These are phyloP conservation scores for Bombus ignitus DNA, from an alignment of 1,140 invertebrate genomes.

Conservation along the genomic window DNA sequence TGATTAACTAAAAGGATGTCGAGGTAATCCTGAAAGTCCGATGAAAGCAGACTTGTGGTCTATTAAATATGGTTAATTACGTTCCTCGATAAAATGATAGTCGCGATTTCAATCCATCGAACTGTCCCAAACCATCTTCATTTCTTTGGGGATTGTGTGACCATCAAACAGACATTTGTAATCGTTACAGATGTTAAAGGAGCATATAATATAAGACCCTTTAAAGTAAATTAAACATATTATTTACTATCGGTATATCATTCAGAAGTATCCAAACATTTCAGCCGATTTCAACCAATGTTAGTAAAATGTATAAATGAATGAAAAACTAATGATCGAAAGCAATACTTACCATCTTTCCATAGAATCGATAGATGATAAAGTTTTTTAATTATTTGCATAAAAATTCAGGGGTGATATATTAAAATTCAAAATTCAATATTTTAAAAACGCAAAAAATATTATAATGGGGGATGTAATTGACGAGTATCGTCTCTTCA, in stretches of 20 bases:
- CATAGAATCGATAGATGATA: too few relatives aligned
- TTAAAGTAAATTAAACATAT: too few relatives aligned
- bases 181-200: neutral
- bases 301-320: too few relatives aligned
- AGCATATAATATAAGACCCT: too few relatives aligned
- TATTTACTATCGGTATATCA: too few relatives aligned
- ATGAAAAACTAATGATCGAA: too few relatives aligned
- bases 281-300: too few relatives aligned
- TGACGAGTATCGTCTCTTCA: neutral
- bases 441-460: neutral
- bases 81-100: neutral
- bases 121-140: neutral
- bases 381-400: too few relatives aligned
- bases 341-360: too few relatives aligned
- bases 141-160: neutral
- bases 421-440: too few relatives aligned
- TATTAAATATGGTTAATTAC: neutral
- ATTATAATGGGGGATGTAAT: neutral
- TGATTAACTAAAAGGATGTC: constrained; percentile 1
- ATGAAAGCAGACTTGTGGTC: neutral
- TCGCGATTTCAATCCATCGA: neutral
- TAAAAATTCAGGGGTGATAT: too few relatives aligned
- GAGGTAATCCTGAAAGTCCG: neutral
- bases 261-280: too few relatives aligned
- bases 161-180: neutral